phyloP scores from a whole-genome alignment of 2,797 vertebrate species.

The Balearica regulorum region DNA sequence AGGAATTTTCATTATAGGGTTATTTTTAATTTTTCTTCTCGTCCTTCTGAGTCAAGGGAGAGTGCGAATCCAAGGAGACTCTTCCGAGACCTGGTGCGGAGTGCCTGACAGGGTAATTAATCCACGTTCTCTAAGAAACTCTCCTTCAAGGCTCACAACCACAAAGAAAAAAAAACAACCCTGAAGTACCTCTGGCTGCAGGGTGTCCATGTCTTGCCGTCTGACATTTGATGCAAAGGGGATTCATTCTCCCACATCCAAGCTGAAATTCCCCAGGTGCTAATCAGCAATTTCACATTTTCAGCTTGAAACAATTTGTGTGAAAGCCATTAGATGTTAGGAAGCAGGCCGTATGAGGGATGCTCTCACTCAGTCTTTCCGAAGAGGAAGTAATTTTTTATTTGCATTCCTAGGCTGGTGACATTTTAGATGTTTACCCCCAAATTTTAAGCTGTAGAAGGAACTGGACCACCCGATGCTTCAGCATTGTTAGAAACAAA shows the following conservation, averaged over 20 bases:
- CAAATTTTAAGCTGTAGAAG: neutral
- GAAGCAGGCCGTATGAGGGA: neutral
- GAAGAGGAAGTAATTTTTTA: slow-evolving; percentile 15
- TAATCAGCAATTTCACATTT: slow-evolving; percentile 35
- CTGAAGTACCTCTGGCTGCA: slow-evolving; percentile 20
- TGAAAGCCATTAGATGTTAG: neutral
- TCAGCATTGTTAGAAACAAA: neutral
- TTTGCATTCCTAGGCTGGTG: neutral
- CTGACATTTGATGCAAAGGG: slow-evolving; percentile 44
- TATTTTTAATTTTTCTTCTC: slow-evolving; percentile 1
- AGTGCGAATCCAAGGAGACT: neutral
- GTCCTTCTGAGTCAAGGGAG: neutral
- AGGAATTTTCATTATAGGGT: slow-evolving; percentile 8
- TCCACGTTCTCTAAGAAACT: neutral
- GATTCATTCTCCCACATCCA: slow-evolving; percentile 38
- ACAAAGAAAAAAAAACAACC: slow-evolving; percentile 37
- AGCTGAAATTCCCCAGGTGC: slow-evolving; percentile 33
- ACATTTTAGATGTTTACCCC: neutral
- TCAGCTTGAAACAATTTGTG: slow-evolving; percentile 6
- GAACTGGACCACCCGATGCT: neutral
- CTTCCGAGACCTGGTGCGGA: neutral
- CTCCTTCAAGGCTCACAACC: slow-evolving; percentile 29
- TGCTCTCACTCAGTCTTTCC: neutral
- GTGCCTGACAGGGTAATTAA: slow-evolving; percentile 38
- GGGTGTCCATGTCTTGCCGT: slow-evolving; percentile 10